Evolutionary conservation across 1,140 invertebrate genomes (phyloP), one percentile per base, ranked within the genome.

Genomic region (Dreissena polymorpha): DNA sequence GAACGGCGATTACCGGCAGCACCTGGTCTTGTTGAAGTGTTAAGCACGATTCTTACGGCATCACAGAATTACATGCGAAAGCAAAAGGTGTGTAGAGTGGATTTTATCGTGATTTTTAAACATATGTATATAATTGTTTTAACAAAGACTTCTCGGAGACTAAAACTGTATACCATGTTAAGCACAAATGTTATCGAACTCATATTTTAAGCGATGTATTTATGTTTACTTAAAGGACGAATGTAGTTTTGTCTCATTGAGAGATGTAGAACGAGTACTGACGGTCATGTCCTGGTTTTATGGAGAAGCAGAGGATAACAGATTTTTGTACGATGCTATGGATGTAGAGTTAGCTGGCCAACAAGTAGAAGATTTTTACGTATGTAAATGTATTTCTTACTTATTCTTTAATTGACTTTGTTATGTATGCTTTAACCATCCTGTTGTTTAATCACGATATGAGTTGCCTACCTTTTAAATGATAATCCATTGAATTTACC

Each of bases 211-310:
- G 39, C 39, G 8, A 39, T 39, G 2, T 39, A 39, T 39, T 39
- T 39, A 39, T 39, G 39, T 39, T 39, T 39, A 39, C 51, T 84
- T 86, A 10, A 73, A 90, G 86, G 88, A 92, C 84, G 90, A 92
- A 81, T 90, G 90, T 82, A 91, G 91, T 82, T 92, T 92, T 86
- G 91, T 92, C 8, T 91, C 90, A 76, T 74, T 92, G 25, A 82
- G 91, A 23, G 90, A 92, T 82, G 90, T 91, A 18, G 88, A 90
- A 14, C 57, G 91, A 50, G 81, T 83, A 0, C 77, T 91, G 29
- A 82, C 77, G 10, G 90, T 91, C 12, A 87, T 88, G 85, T 68
- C 68, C 25, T 91, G 90, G 90, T 89, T 90, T 70, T 81, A 81
- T n/a, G 10, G 69, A 63, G 76, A 85, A 55, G 67, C 55, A 51